Evolutionary conservation across 2,113 vertebrate species (phyloP), one percentile per base, ranked within the genome.

Genomic region (Calyptommatus sinebrachiatus): DNA sequence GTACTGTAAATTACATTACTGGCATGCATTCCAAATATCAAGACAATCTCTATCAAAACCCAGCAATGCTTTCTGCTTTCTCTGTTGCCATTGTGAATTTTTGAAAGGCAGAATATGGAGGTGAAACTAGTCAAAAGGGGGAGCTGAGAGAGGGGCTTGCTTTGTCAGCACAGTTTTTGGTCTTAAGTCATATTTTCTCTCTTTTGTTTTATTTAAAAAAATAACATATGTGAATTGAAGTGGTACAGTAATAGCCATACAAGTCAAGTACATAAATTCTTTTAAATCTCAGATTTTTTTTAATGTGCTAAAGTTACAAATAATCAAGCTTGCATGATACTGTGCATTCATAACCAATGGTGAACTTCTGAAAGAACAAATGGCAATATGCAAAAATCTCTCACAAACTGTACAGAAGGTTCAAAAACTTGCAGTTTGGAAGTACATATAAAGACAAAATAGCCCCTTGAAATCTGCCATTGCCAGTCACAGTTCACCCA

Each of bases 371-470:
- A 77, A 94, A 91, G 88, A 8, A 93, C 87, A 82, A 89, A 90
- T 91, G 93, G 95, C 91, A 80, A 79, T 89, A 94, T 94, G 94
- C 92, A 94, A 96, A 80, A 94, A 94, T 92, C 93, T 88, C 88
- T 96, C 96, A 96, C 94, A 94, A 94, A 93, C 91, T 96, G 90
- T 95, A 97, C 95, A 94, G 93, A 93, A 92, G 94, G 93, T 91
- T 91, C 91, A 91, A 94, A 95, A 96, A 95, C 95, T 95, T 93
- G 95, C 96, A 95, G 92, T 95, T 93, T 95, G 92, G 96, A 96
- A 96, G 94, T 95, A 95, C 94, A 91, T 90, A 96, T 83, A 86
- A 93, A 94, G 92, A 95, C 95, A 95, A 93, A 95, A 86, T 91
- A 84, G 93, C 95, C 94, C 94, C 95, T 86, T 67, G 21, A 76